phyloP scores from a whole-genome alignment of 2,113 vertebrate species.

The Seriola rivoliana region DNA sequence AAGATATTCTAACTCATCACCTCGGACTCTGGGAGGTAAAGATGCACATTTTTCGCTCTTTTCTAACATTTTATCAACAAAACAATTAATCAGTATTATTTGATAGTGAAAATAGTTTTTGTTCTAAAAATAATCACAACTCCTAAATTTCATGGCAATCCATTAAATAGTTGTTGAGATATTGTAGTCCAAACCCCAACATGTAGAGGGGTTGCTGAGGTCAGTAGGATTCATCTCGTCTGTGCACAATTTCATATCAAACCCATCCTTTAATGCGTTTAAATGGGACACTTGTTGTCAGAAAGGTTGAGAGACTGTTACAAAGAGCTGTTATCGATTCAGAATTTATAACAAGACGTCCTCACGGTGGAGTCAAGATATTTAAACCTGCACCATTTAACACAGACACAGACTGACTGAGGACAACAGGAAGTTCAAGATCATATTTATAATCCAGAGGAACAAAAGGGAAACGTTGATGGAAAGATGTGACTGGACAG shows the following conservation, averaged over 20 bases:
- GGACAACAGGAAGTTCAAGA: too few species aligned
- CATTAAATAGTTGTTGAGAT: not conserved
- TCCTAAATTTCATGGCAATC: not conserved
- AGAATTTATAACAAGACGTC: too few species aligned
- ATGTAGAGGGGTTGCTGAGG: not conserved
- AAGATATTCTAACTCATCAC: not conserved
- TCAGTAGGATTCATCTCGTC: not conserved
- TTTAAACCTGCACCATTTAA: too few species aligned
- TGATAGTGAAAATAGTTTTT: not conserved
- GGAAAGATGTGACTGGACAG: not conserved
- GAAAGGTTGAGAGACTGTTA: too few species aligned
- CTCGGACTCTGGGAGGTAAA: too few species aligned
- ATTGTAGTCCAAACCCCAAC: too few species aligned
- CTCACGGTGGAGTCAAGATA: too few species aligned
- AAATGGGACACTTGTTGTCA: too few species aligned
- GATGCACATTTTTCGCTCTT: too few species aligned
- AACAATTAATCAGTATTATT: too few species aligned
- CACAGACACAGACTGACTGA: not conserved
- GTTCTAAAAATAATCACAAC: not conserved
- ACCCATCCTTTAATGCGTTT: not conserved
- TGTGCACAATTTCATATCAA: not conserved
- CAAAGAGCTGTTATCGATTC: too few species aligned
- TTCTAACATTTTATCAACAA: too few species aligned
- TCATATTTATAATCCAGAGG: not conserved
- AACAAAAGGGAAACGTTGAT: not conserved